Evolutionary conservation across 2,113 vertebrate species (phyloP), one percentile per base, ranked within the genome.

Genomic region (Melanerpes aurifrons): DNA sequence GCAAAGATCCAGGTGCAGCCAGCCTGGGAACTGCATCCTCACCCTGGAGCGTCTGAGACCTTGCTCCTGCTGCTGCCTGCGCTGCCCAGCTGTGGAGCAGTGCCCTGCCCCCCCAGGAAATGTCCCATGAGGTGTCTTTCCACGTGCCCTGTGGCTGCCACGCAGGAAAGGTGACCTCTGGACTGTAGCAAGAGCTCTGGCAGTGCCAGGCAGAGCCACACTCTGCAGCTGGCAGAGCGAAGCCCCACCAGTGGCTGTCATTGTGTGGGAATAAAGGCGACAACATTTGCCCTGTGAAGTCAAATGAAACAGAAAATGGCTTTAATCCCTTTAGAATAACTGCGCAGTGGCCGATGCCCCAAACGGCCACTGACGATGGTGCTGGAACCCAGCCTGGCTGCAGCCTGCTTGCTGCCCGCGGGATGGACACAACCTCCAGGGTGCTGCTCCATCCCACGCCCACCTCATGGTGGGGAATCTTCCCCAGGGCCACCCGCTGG

Each of bases 301-400:
- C 94, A 94, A 96, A 96, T 79, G 92, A 94, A 96, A 95, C 82
- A 97, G 96, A 97, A 97, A 97, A 98, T 94, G 81, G 72, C 69
- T 93, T 94, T 96, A 98, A 97, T 97, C 96, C 96, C 90, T 93
- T 91, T 76, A 82, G 76, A 95, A 84, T 37, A 87, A 79, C 86
- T 77, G 57, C 2, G 0, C 93, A 63, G 29, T 67, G 5, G 3
- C 84, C 1, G 1, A 20, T 93, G 94, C 32, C 77, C 87, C 78
- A 19, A 40, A 92, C 2, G 45, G 76, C 48, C 63, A 15, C 37
- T 43, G 62, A 73, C 1, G 3, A 78, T 12, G 18, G 73, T 14
- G 54, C 76, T 84, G 80, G 90, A 72, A 48, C 0, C 0, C 18
- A 70, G 86, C 86, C 73, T 0, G 1, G 69, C 43, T 7, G 2